Evolutionary conservation across 2,888 invertebrate species (phyloP).

Genomic region (Lomographa bimaculata): DNA sequence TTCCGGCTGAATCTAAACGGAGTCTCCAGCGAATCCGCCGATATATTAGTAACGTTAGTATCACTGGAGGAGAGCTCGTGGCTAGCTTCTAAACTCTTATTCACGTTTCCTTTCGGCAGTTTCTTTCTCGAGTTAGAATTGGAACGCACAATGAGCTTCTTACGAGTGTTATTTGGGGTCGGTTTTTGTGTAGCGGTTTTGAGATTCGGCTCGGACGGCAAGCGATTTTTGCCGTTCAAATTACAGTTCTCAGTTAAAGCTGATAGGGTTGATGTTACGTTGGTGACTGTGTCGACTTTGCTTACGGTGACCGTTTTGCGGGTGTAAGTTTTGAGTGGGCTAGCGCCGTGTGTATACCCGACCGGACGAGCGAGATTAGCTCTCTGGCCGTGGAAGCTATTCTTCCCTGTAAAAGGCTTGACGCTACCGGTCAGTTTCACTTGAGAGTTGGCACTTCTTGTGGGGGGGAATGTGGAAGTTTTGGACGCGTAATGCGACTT

Average conservation of each 20-base stretch:
- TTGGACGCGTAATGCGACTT: slow-evolving; percentile 70
- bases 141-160: slow-evolving; percentile 71
- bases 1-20: slow-evolving; percentile 74
- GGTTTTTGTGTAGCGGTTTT: slow-evolving; percentile 55
- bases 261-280: slow-evolving; percentile 70
- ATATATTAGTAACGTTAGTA: slow-evolving; percentile 76
- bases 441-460: slow-evolving; percentile 71
- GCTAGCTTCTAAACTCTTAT: slow-evolving; percentile 54
- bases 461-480: slow-evolving; percentile 76
- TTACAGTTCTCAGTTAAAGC: slow-evolving; percentile 76
- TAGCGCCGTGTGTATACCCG: slow-evolving; percentile 63
- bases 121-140: slow-evolving; percentile 73
- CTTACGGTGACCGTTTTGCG: slow-evolving; percentile 58
- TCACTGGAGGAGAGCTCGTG: slow-evolving; percentile 78
- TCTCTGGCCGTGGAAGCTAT: slow-evolving; percentile 71
- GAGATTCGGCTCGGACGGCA: slow-evolving; percentile 70
- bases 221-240: slow-evolving; percentile 71
- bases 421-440: slow-evolving; percentile 53
- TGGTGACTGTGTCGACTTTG: slow-evolving; percentile 45
- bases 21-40: slow-evolving; percentile 72
- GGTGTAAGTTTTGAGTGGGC: slow-evolving; percentile 67
- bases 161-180: slow-evolving; percentile 52
- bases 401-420: slow-evolving; percentile 68
- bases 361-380: slow-evolving; percentile 72
- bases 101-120: slow-evolving; percentile 61